A percentile compares a stretch with the other conserved stretches of the same genome.
Evolutionary conservation across 1,140 invertebrate genomes (phyloP).

Genomic region (Venturia canescens): DNA sequence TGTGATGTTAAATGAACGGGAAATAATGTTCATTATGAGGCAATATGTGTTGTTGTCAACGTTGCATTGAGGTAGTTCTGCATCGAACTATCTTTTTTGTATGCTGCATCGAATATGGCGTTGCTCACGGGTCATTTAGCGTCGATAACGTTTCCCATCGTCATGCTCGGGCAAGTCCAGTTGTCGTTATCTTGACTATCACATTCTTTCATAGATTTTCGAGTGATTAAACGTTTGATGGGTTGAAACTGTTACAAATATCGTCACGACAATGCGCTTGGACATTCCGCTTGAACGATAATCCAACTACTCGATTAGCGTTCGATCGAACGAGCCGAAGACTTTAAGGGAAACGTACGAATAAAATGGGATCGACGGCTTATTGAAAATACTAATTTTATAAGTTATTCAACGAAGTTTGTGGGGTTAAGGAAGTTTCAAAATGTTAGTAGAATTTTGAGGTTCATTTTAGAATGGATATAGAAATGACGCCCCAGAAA

Average conservation of each 20-base stretch:
- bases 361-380: too few relatives aligned
- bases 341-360: too few relatives aligned
- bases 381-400: too few relatives aligned
- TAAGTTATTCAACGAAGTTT: too few relatives aligned
- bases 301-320: neutral
- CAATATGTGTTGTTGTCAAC: neutral
- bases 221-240: constrained; percentile 7
- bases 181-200: neutral
- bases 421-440: too few relatives aligned
- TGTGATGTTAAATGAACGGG: neutral
- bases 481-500: too few relatives aligned
- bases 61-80: neutral
- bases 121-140: constrained; percentile 65
- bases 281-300: neutral
- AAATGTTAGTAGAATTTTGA: too few relatives aligned
- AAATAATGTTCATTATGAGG: neutral
- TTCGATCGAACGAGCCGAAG: neutral
- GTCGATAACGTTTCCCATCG: constrained; percentile 60
- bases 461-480: too few relatives aligned
- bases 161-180: constrained; percentile 12
- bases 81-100: neutral
- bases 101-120: constrained; percentile 12
- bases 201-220: neutral
- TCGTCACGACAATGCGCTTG: neutral
- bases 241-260: neutral